Conservation (phyloP, 2,888 invertebrate genomes). For the Cerastis leucographa region DNA sequence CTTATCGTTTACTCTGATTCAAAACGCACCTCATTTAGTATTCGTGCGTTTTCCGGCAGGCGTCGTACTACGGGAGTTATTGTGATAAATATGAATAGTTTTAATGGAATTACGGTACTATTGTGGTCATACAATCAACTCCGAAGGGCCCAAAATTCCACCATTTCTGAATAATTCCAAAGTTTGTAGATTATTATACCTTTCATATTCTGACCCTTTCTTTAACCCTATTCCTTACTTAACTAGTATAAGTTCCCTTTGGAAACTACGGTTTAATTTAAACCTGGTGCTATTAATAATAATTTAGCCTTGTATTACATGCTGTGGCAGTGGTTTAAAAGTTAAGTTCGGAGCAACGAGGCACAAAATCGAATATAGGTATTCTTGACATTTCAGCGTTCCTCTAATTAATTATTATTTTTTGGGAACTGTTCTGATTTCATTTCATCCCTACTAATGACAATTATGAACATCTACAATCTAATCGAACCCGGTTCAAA, state of each 20-base stretch:
- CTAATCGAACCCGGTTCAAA: neutral
- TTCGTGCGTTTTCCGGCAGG: slow-evolving; percentile 53
- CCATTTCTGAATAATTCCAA: slow-evolving; percentile 13
- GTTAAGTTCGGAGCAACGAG: neutral
- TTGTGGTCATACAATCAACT: slow-evolving; percentile 31
- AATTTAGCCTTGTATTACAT: neutral
- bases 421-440: neutral
- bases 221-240: neutral
- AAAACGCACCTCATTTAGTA: slow-evolving; percentile 57
- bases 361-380: neutral
- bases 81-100: slow-evolving; percentile 35
- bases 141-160: neutral
- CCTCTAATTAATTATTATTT: neutral
- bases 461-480: neutral
- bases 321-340: no score
- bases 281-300: neutral
- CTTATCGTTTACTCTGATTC: slow-evolving; percentile 69
- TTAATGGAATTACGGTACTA: slow-evolving; percentile 29
- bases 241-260: slow-evolving; percentile 16
- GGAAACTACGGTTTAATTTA: neutral
- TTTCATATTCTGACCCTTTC: slow-evolving; percentile 5
- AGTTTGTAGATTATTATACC: slow-evolving; percentile 38
- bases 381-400: neutral
- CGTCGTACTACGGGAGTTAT: slow-evolving; percentile 24
- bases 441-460: neutral